Evolutionary conservation across 1,140 invertebrate genomes (phyloP).

Genomic region (Drosophila tropicalis): DNA sequence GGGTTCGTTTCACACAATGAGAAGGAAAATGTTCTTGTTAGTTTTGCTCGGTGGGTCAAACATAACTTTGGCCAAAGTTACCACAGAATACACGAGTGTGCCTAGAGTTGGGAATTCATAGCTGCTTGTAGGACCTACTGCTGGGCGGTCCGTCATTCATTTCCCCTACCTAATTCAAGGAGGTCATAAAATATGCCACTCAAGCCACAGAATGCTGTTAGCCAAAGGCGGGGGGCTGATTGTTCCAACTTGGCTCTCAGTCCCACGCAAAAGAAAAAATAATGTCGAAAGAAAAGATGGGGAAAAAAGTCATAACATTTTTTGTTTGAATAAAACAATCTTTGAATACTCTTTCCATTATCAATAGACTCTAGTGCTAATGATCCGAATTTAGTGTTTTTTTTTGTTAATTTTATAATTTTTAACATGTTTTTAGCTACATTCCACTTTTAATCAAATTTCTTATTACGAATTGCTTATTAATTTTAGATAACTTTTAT

Average conservation of each 20-base stretch:
- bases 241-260: conserved; percentile 21
- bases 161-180: conserved; percentile 3
- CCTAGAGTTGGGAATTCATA: conserved; percentile 9
- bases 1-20: background rate
- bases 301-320: background rate
- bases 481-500: background rate
- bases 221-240: conserved; percentile 17
- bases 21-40: conserved; percentile 33
- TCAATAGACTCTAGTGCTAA: too few species aligned
- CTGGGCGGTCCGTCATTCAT: conserved; percentile 2
- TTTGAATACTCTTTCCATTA: background rate
- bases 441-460: too few species aligned
- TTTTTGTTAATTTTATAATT: too few species aligned
- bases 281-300: conserved; percentile 11
- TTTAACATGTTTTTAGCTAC: background rate
- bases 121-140: background rate
- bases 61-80: conserved; percentile 23
- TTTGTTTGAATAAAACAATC: background rate
- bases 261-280: conserved; percentile 29
- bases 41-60: conserved; percentile 36
- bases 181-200: conserved; percentile 50
- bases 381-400: too few species aligned
- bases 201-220: conserved; percentile 49
- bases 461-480: background rate
- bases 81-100: background rate